Conservation (phyloP, 2,113 vertebrate genomes). For the Speoplatyrhinus poulsoni region DNA sequence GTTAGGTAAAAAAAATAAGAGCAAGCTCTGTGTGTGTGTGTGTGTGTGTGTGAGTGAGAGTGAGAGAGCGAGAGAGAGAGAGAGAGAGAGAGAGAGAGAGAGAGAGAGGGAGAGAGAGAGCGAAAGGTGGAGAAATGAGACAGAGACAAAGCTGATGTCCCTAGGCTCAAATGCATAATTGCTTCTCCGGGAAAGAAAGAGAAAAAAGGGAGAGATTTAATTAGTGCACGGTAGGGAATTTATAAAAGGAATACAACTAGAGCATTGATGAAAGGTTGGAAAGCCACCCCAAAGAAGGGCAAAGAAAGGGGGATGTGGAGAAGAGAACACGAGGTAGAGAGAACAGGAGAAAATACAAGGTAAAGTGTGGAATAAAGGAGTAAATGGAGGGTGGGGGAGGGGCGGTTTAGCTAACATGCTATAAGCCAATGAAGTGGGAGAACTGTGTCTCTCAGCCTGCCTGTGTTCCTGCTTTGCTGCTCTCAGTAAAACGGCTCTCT, state of each 20-base stretch:
- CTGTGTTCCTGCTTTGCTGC: slow-evolving; percentile 67
- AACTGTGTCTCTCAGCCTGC: slow-evolving; percentile 51
- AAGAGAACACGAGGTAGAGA: neutral
- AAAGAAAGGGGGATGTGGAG: neutral
- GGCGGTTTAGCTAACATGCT: slow-evolving; percentile 32
- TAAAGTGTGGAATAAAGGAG: slow-evolving; percentile 22
- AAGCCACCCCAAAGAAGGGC: neutral
- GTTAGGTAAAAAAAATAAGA: neutral
- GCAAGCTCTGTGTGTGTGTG: neutral
- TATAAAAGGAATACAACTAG: slow-evolving; percentile 31
- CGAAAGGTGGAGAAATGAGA: slow-evolving; percentile 29
- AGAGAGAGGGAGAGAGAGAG: slow-evolving; percentile 19
- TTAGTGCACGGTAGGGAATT: slow-evolving; percentile 34
- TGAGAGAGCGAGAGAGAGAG: slow-evolving; percentile 9
- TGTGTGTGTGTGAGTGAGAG: slow-evolving; percentile 14
- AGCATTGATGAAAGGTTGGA: slow-evolving; percentile 9
- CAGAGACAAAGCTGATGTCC: slow-evolving; percentile 38
- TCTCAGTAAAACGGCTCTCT: slow-evolving; percentile 81
- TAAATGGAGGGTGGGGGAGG: slow-evolving; percentile 23
- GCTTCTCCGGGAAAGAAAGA: slow-evolving; percentile 41
- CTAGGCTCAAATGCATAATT: slow-evolving; percentile 55
- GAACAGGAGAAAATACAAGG: neutral
- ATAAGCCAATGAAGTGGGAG: slow-evolving; percentile 70
- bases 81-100: slow-evolving; percentile 14
- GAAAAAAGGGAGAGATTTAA: slow-evolving; percentile 20